phyloP scores from a whole-genome alignment of 1,140 invertebrate genomes.

The Nebria ingens region DNA sequence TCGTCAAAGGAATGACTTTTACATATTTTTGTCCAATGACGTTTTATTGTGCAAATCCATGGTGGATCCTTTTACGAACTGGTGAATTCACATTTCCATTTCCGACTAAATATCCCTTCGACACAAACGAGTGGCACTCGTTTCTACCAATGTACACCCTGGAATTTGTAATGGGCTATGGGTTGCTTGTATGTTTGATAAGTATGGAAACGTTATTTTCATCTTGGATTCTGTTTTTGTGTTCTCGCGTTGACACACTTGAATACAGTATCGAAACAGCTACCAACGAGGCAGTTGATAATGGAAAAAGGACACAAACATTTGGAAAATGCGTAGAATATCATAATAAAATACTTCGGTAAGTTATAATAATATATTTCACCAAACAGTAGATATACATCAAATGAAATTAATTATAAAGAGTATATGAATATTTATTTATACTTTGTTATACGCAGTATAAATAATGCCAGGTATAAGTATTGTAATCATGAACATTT shows the following conservation, averaged over 20 bases:
- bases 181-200: no score
- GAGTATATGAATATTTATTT: no score
- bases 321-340: background rate
- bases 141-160: background rate
- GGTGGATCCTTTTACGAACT: background rate
- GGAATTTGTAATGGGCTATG: background rate
- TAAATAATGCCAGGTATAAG: no score
- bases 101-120: background rate
- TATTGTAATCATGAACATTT: no score
- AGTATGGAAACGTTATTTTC: background rate
- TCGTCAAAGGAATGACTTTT: background rate
- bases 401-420: no score
- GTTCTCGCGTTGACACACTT: background rate
- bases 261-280: background rate
- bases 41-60: background rate
- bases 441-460: no score
- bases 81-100: background rate
- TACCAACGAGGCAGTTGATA: background rate
- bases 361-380: background rate
- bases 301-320: background rate
- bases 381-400: background rate
- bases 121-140: background rate
- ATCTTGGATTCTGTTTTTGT: background rate
- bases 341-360: background rate
- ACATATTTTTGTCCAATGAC: background rate